Evolutionary conservation across 1,140 invertebrate genomes (phyloP).

Genomic region (Sycobia sp.): DNA sequence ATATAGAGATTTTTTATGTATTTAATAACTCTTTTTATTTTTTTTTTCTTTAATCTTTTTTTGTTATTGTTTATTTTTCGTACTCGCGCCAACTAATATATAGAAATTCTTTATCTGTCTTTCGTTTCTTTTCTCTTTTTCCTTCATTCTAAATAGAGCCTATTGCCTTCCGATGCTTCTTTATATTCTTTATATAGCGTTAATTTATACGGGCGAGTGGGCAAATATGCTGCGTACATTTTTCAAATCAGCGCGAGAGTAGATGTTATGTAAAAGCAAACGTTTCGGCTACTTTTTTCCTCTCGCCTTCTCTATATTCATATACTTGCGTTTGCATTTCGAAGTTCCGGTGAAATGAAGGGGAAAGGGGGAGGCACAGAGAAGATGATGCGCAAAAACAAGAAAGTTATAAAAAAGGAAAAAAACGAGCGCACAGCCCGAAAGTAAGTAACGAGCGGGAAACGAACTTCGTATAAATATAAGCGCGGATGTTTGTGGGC

Average conservation of each 20-base stretch:
- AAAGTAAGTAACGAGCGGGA: not conserved
- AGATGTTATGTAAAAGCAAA: constrained; percentile 9
- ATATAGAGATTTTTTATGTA: constrained; percentile 7
- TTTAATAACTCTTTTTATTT: constrained; percentile 10
- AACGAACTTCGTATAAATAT: not conserved
- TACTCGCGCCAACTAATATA: constrained; percentile 25
- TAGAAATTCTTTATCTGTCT: constrained; percentile 20
- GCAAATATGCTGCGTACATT: too few relatives aligned
- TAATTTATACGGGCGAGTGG: not conserved
- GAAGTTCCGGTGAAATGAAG: too few relatives aligned
- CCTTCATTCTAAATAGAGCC: constrained; percentile 10
- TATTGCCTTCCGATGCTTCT: constrained; percentile 40
- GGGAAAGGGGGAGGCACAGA: too few relatives aligned
- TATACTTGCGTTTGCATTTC: not conserved
- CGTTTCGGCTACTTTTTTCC: not conserved
- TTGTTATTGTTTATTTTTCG: not conserved
- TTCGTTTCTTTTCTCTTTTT: constrained; percentile 15
- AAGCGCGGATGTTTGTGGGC: not conserved
- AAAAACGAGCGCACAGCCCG: not conserved
- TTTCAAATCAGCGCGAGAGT: not conserved
- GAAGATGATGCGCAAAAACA: too few relatives aligned
- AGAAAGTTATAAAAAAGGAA: not conserved
- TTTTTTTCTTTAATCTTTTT: constrained; percentile 12
- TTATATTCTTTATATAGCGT: constrained; percentile 42
- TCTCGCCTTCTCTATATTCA: not conserved